A percentile compares a stretch with the other conserved stretches of the same genome.
Conservation (phyloP, 1,140 invertebrate species). For the Drosophila yakuba region DNA sequence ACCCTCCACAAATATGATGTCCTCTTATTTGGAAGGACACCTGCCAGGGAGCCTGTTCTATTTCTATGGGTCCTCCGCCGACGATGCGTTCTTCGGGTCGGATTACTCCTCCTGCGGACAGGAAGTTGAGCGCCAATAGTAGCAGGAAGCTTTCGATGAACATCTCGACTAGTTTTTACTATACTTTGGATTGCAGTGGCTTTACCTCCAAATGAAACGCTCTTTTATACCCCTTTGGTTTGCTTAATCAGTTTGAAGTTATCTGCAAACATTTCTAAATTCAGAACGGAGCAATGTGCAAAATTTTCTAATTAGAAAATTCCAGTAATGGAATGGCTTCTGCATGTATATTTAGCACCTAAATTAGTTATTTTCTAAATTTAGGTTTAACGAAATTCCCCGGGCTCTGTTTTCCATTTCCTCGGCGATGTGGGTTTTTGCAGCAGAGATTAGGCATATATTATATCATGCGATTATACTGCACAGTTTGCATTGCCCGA, state of each 20-base stretch:
- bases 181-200: neutral
- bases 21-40: neutral
- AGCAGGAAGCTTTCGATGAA: neutral
- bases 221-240: neutral
- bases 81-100: neutral
- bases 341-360: too few relatives aligned
- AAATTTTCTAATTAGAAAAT: neutral
- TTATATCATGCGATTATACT: conserved; percentile 76
- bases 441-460: conserved; percentile 77
- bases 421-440: conserved; percentile 51
- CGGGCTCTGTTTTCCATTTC: conserved; percentile 20
- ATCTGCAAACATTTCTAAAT: neutral
- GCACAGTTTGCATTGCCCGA: conserved; percentile 79
- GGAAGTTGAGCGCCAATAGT: neutral
- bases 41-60: neutral
- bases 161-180: neutral
- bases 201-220: too few relatives aligned
- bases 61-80: neutral
- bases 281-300: neutral
- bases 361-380: too few relatives aligned
- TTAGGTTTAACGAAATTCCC: neutral
- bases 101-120: neutral
- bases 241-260: neutral
- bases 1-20: neutral
- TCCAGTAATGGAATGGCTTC: neutral